These are phyloP conservation scores for Otus sunia DNA, from an alignment of 2,113 vertebrate species.

Conservation along the genomic window DNA sequence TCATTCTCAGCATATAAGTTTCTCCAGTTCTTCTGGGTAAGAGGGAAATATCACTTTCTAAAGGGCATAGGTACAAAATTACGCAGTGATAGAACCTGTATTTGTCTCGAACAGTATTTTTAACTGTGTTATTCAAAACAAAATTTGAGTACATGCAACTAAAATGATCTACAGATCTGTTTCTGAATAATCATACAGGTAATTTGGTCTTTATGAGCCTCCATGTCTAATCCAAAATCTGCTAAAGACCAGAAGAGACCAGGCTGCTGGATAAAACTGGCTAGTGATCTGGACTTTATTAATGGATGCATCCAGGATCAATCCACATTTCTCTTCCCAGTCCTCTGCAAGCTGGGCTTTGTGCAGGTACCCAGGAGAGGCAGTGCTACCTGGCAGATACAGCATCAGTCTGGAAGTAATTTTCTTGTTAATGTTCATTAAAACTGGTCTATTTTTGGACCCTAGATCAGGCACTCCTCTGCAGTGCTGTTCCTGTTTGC, in stretches of 20 bases:
- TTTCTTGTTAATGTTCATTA: background rate
- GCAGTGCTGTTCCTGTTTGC: background rate
- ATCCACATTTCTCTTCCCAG: background rate
- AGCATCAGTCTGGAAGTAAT: background rate
- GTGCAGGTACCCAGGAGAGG: background rate
- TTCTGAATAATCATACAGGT: background rate
- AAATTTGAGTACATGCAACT: background rate
- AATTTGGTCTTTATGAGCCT: background rate
- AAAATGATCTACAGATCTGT: background rate
- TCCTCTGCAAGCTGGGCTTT: background rate
- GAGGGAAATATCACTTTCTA: slow-evolving; percentile 18
- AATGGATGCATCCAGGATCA: background rate
- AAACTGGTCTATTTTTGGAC: background rate
- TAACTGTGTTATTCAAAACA: background rate
- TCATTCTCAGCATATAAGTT: slow-evolving; percentile 1
- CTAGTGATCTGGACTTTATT: background rate
- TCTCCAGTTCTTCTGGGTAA: background rate
- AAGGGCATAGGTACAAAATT: background rate
- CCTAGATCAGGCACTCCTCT: background rate
- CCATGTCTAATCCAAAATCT: background rate
- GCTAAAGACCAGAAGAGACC: background rate
- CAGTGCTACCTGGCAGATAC: background rate
- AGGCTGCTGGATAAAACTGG: background rate
- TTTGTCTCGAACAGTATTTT: background rate
- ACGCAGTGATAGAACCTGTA: background rate